Evolutionary conservation across 2,797 vertebrate genomes (phyloP).

Genomic region (Peromyscus aztecus): DNA sequence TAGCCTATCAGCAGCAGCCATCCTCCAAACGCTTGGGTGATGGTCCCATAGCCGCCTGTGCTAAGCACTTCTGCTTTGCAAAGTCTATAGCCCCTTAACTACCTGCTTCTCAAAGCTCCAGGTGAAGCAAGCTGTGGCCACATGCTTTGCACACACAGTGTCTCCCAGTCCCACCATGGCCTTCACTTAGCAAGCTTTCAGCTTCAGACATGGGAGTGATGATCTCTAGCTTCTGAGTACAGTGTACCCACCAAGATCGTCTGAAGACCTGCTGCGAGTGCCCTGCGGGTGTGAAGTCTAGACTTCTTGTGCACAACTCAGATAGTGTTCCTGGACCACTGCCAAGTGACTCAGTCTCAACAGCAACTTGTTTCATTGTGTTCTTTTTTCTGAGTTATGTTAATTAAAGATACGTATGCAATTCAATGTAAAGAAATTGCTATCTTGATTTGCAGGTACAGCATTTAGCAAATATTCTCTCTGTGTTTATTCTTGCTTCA

Average conservation of each 20-base stretch:
- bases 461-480: neutral
- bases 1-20: neutral
- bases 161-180: neutral
- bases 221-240: neutral
- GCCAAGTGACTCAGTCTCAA: neutral
- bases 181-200: neutral
- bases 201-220: neutral
- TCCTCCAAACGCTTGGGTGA: neutral
- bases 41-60: neutral
- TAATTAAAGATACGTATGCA: neutral
- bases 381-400: constrained; percentile 6
- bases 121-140: neutral
- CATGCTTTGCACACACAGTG: neutral
- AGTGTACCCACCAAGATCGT: neutral
- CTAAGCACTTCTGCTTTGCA: neutral
- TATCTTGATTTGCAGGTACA: neutral
- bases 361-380: neutral
- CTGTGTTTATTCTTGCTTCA: neutral
- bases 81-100: neutral
- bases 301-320: neutral
- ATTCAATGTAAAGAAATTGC: neutral
- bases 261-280: neutral
- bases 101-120: neutral
- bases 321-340: neutral
- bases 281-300: neutral